These are phyloP conservation scores for Bellardia bayeri DNA, from an alignment of 2,888 invertebrate species.

Conservation along the genomic window DNA sequence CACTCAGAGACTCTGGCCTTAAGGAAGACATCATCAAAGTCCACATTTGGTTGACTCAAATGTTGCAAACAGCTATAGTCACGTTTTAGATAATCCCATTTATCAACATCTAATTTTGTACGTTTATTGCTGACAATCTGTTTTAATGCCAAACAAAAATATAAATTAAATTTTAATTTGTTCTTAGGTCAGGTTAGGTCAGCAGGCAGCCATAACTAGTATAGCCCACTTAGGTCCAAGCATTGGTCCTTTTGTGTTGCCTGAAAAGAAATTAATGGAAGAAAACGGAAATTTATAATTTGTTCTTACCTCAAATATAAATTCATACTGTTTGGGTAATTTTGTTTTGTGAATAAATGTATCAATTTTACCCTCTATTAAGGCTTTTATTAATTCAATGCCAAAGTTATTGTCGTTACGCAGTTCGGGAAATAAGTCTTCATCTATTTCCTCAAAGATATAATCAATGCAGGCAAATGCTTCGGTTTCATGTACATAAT, in stretches of 20 bases:
- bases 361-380: constrained; percentile 78
- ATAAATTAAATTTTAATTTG: neutral
- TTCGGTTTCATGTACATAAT: constrained; percentile 80
- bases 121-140: constrained; percentile 86
- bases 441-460: constrained; percentile 76
- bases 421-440: constrained; percentile 72
- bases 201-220: too few relatives aligned
- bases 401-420: constrained; percentile 76
- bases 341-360: constrained; percentile 70
- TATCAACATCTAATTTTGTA: constrained; percentile 88
- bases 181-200: too few relatives aligned
- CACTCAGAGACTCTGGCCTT: constrained; percentile 77
- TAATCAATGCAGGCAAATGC: constrained; percentile 77
- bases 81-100: constrained; percentile 88
- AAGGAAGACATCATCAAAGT: constrained; percentile 80
- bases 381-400: constrained; percentile 79
- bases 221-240: too few relatives aligned
- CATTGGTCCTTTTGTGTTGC: too few relatives aligned
- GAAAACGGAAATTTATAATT: neutral
- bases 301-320: constrained; percentile 80
- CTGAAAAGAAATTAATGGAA: too few relatives aligned
- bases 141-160: neutral
- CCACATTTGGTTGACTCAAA: constrained; percentile 75
- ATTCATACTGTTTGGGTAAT: constrained; percentile 75
- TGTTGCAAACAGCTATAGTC: constrained; percentile 84